Evolutionary conservation across 2,113 vertebrate species (phyloP).

Genomic region (Lontra canadensis): DNA sequence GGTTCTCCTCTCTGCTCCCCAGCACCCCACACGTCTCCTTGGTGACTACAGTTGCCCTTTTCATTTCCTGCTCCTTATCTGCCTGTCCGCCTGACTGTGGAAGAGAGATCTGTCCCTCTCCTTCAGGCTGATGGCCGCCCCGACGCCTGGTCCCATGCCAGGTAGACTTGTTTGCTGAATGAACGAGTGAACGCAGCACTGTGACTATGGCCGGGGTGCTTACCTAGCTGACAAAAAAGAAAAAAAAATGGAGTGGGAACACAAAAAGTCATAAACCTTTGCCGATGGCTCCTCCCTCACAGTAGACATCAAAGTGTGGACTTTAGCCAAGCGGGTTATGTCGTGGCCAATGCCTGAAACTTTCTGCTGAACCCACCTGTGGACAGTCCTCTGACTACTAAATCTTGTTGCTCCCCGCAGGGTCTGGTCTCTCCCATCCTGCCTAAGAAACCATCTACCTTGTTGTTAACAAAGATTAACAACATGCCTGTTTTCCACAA

Average conservation of each 20-base stretch:
- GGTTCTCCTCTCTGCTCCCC: neutral
- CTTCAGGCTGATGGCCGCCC: neutral
- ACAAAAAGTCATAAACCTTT: neutral
- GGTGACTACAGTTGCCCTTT: conserved; percentile 39
- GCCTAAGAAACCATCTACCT: neutral
- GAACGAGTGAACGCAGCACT: neutral
- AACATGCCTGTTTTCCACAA: neutral
- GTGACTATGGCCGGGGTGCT: neutral
- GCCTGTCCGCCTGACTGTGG: neutral
- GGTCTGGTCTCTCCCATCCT: neutral
- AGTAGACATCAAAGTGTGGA: neutral
- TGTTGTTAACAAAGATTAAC: neutral
- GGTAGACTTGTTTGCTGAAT: neutral
- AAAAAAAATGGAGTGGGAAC: neutral
- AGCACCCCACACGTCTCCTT: conserved; percentile 1
- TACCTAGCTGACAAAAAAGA: neutral
- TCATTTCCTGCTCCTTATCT: conserved; percentile 45
- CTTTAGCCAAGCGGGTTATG: neutral
- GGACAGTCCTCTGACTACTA: neutral
- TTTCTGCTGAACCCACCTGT: neutral
- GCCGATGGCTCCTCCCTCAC: neutral
- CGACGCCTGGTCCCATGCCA: neutral
- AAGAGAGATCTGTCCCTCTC: neutral
- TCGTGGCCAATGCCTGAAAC: neutral
- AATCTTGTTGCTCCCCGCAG: neutral